Conservation (phyloP, 53 echinoderm and acorn worm genomes). For the Paracentrotus lividus region DNA sequence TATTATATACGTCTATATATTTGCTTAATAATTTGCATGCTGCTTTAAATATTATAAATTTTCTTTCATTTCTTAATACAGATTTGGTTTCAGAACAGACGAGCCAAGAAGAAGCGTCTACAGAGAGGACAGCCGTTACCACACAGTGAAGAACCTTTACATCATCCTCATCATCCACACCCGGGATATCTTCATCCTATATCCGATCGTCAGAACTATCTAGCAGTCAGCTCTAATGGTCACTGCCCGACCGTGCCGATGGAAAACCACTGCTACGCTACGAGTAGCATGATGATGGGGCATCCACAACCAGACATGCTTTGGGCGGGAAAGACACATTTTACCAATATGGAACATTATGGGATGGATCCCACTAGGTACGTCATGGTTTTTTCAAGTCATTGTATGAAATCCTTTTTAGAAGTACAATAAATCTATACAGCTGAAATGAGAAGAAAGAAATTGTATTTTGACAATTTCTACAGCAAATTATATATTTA, state of each 20-base stretch:
- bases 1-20: no score
- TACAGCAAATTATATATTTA: no score
- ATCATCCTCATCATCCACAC: not conserved
- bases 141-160: not conserved
- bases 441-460: no score
- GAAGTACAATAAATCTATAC: no score
- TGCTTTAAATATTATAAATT: not conserved
- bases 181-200: not conserved
- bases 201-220: constrained; percentile 15
- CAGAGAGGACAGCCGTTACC: constrained; percentile 50
- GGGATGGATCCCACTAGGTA: not conserved
- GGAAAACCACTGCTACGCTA: not conserved
- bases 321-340: not conserved
- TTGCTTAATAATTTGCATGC: no score
- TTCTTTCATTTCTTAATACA: constrained; percentile 21
- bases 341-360: not conserved
- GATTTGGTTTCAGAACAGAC: constrained; percentile 94
- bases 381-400: not conserved
- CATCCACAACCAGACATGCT: not conserved
- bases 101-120: constrained; percentile 82
- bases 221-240: not conserved
- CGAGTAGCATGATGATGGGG: not conserved
- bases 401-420: no score
- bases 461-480: no score
- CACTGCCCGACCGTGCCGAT: not conserved